A percentile compares a stretch with the other conserved stretches of the same genome.
Evolutionary conservation across 2,113 vertebrate genomes (phyloP).

Genomic region (Pseudorectes ferrugineus): DNA sequence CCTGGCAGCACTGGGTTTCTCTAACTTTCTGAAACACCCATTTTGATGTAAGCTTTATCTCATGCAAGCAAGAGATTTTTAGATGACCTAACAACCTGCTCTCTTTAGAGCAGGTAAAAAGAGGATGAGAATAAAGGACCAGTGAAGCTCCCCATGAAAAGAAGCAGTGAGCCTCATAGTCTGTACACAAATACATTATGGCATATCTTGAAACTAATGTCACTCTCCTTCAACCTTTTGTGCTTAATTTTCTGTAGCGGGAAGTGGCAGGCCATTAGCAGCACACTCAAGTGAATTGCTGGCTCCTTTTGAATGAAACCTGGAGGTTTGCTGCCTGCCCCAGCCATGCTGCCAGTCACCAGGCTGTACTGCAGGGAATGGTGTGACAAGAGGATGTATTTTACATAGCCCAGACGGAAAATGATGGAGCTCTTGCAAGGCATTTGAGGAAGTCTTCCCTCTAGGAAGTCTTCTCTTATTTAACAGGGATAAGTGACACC

Average conservation of each 20-base stretch:
- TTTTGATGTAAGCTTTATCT: background rate
- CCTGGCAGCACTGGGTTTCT: background rate
- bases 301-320: background rate
- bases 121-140: background rate
- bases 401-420: background rate
- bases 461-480: background rate
- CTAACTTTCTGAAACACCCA: background rate
- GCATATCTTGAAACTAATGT: background rate
- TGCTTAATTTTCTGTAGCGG: background rate
- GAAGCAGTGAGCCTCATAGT: background rate
- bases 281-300: background rate
- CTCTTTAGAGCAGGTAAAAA: background rate
- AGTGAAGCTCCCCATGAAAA: background rate
- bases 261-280: background rate
- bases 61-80: background rate
- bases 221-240: background rate
- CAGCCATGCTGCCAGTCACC: rapidly evolving
- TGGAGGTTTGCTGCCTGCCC: background rate
- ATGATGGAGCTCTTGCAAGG: background rate
- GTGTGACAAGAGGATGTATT: background rate
- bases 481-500: background rate
- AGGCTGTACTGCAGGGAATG: rapidly evolving
- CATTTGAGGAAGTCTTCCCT: background rate
- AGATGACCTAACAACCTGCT: background rate
- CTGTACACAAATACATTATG: background rate